Evolutionary conservation across 2,888 invertebrate genomes (phyloP), one percentile per base, ranked within the genome.

Genomic region (Aphelenchoides bicaudatus): DNA sequence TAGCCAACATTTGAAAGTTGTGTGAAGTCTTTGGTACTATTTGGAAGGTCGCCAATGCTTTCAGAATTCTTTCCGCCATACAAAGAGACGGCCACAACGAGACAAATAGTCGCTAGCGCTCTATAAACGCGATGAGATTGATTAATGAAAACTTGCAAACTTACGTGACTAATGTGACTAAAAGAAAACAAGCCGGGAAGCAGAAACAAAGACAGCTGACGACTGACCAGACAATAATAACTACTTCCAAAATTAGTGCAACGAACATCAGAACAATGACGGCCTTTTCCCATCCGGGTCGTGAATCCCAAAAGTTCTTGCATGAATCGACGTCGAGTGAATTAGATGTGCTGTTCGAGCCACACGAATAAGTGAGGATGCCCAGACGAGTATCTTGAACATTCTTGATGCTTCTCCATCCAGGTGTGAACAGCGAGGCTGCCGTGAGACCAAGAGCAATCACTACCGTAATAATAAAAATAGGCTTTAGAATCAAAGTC

Each of bases 361-460:
- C 72, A 53, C 74, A 74, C 25, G 67, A 57, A 48, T 66, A 58
- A 2, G 70, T 65, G 16, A 73, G 62, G 4, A 74, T 54, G 16
- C 74, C 74, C 6, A 72, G 46, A 46, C 65, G 63, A 3, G 70
- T 66, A 16, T 66, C 70, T 27, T 43, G 6, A 21, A 53, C 55
- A 34, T 54, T 38, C 10, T 38, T 68, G 54, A 65, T 69, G 21
- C 62, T 63, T 38, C 71, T 61, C 74, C 74, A 74, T 37, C 70
- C 70, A 3, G 74, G 74, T 5, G 74, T 69, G 61, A 73, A 74
- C 8, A 72, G 47, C 21, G 72, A 62, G 3, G 68, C 65, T 3
- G 67, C 57, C 3, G 71, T 73, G 3, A 73, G 43, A 4, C 68
- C 46, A 34, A 67, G 64, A 2, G 62, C 69, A 16, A 73, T 29